phyloP scores from a whole-genome alignment of 2,113 vertebrate species.

The Cygnus buccinator region DNA sequence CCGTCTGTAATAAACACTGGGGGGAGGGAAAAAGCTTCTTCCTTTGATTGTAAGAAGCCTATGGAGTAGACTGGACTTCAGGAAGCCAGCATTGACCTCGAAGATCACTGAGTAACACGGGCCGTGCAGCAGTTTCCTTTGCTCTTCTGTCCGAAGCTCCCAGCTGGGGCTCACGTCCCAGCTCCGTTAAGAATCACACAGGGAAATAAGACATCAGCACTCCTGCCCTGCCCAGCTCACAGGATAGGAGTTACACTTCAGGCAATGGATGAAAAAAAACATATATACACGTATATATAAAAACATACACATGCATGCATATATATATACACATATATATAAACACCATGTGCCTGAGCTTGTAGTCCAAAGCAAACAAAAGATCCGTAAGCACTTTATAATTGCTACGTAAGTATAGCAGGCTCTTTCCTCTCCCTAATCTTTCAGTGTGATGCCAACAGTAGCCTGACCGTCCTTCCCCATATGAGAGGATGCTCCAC shows the following conservation, averaged over 20 bases:
- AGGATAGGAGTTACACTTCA: background rate
- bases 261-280: background rate
- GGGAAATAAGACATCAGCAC: conserved; percentile 1
- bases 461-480: background rate
- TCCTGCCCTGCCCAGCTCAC: background rate
- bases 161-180: background rate
- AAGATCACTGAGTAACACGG: conserved; percentile 8
- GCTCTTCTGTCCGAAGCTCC: conserved; percentile 43
- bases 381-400: background rate
- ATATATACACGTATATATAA: rapidly evolving
- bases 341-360: background rate
- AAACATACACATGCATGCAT: background rate
- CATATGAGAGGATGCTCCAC: rapidly evolving
- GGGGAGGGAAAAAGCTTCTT: conserved; percentile 7
- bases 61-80: conserved; percentile 38
- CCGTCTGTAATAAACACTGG: conserved; percentile 25
- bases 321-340: background rate
- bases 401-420: background rate
- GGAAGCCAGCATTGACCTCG: conserved; percentile 54
- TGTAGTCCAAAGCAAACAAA: background rate
- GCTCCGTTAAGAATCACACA: conserved; percentile 5
- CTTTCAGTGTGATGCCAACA: background rate
- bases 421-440: background rate
- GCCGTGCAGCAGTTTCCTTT: conserved; percentile 18
- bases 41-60: conserved; percentile 37